Percentiles rank a stretch among this genome's conserved stretches.
Conservation (phyloP, 1,140 invertebrate genomes). For the Bombus confusus region DNA sequence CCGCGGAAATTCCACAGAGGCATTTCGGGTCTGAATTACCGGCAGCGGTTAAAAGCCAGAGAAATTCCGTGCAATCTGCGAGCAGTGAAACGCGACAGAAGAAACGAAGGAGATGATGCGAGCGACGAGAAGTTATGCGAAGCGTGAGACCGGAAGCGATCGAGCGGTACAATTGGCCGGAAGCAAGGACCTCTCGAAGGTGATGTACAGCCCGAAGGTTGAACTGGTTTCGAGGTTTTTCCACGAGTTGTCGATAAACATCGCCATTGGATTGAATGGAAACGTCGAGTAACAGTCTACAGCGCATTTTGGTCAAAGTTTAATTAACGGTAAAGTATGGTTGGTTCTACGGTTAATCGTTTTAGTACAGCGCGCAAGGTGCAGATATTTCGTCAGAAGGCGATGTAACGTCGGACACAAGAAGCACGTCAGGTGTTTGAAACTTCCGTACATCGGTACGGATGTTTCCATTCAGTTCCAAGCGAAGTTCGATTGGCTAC, state of each 20-base stretch:
- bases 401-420: no score
- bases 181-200: conserved; percentile 61
- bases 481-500: no score
- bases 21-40: conserved; percentile 16
- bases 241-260: conserved; percentile 38
- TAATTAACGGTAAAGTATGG: no score
- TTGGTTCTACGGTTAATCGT: no score
- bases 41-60: conserved; percentile 19
- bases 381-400: no score
- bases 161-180: conserved; percentile 63
- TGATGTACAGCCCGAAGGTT: conserved; percentile 43
- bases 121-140: conserved; percentile 63
- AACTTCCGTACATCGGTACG: no score
- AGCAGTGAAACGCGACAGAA: conserved; percentile 27
- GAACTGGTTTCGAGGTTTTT: conserved; percentile 27
- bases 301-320: no score
- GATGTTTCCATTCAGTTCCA: no score
- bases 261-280: conserved; percentile 6
- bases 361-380: no score
- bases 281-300: no score
- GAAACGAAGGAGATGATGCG: conserved; percentile 46
- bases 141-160: conserved; percentile 71
- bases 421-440: no score
- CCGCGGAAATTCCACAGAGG: conserved; percentile 39
- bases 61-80: conserved; percentile 56